Base-by-base conservation (phyloP, 2,113 vertebrate genomes). In the Pantherophis guttatus region DNA sequence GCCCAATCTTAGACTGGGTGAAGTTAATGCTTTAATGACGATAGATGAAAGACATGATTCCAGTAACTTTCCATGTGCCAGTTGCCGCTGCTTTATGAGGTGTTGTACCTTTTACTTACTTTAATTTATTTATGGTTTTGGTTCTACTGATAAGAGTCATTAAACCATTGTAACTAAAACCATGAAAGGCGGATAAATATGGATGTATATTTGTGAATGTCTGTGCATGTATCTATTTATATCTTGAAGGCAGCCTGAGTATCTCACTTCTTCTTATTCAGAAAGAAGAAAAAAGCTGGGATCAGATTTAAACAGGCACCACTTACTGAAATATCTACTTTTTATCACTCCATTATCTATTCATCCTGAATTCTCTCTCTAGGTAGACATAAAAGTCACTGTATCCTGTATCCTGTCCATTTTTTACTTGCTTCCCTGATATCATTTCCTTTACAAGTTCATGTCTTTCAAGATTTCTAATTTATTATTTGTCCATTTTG, bases 31-130 rank as follows among this genome's bases (percentile, higher is more conserved):
- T 97, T 97, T 97, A 97, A 96, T 97, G 97, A 97, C 96, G 96
- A 96, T 97, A 98, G 97, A 98, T 97, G 97, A 97, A 97, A 98
- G 97, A 97, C 96, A 95, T 93, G 92, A 94, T 91, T 96, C 95
- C 96, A 96, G 96, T 94, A 95, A 97, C 96, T 96, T 96, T 96
- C 95, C 1, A 90, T 94, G 88, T 96, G 95, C 95, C 93, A 90
- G 94, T 95, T 95, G 91, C 59, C 96, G 48, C 92, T 97, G 95
- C 95, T 98, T 98, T 98, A 97, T 0, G 97, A 98, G 97, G 97
- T 98, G 98, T 93, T 96, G 97, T 91, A 94, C 95, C 96, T 96
- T 97, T 96, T 93, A 92, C 95, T 95, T 92, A 94, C 96, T 97
- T 92, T 92, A 85, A 87, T 93, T 92, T 95, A 93, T 96, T 95